Evolutionary conservation across 92 coral and sea anemone species (phyloP), one percentile per base, ranked within the genome.

Genomic region (Parazoanthus swiftii): DNA sequence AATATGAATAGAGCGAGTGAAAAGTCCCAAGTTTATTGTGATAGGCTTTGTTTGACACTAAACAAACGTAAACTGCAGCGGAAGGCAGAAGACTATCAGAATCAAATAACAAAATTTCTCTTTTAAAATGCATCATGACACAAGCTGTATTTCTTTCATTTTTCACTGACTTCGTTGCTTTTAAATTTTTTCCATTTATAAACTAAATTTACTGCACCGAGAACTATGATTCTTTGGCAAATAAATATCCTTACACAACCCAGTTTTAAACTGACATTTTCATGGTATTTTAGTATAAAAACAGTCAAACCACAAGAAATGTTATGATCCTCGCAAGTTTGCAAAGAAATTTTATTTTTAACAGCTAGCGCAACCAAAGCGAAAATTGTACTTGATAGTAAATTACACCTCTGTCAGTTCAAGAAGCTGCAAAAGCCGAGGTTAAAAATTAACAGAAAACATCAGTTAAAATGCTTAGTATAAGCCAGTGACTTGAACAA

Each of bases 21-120:
- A 88, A 86, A 89, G 93, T 91, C 93, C 93, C 91, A 67, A 91
- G 85, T n/a, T 79, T 80, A 82, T 88, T 83, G 72, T 78, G 74
- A 91, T 77, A 70, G 79, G 84, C 66, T 70, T 84, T 84, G 79
- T 84, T 84, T 74, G 48, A 63, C 35, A 35, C 79, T 42, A 8
- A 51, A 82, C 37, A 67, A 67, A 67, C 33, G 59, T 39, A 66
- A 82, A 63, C 48, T 58, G 54, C 59, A 26, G 13, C 23, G 56
- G 67, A 48, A 79, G 21, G n/a, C 81, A 56, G 26, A 18, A 77
- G 3, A 63, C 63, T 77, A 21, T 51, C 71, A 51, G 46, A 54
- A 54, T 9, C 21, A 23, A 20, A 63, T 63, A 7, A 63, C 42
- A 73, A 37, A 37, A 21, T 37, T 73, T 26, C 0, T 7, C 77